Evolutionary conservation across 2,888 invertebrate species (phyloP), one percentile per base, ranked within the genome.

Genomic region (Diplazon laetatorius): DNA sequence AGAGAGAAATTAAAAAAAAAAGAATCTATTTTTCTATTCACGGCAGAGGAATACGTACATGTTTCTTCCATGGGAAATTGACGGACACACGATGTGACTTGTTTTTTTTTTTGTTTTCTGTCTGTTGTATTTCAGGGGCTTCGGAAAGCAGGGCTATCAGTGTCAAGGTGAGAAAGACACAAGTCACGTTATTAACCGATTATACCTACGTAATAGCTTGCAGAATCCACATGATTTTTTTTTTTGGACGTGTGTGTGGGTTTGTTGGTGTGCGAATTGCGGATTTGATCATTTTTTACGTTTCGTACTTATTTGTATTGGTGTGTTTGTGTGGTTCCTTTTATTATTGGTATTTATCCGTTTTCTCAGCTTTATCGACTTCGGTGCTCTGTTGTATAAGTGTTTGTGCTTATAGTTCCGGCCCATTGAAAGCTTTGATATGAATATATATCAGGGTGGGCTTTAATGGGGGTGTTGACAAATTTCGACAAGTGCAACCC

Each of bases 111-210:
- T 55, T 55, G 89, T 90, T 89, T 90, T 78, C 90, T 91, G 91
- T 91, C 90, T 91, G 90, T 91, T 91, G 88, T 89, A 91, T 95
- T 95, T 91, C 95, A 97, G 97, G 97, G 97, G 97, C 92, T 94
- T 98, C 92, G 98, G 97, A 91, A 98, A 97, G 93, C 98, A 98
- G 94, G 98, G 98, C 92, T 98, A 98, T 94, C 98, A 98, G 92
- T 98, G 98, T 93, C 98, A 98, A 97, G 97, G 97, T 97, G 94
- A 91, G 91, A 87, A 89, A 89, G 91, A 90, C 91, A 91, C 90
- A 90, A 88, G 82, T 90, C 90, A 90, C 89, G 88, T 90, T 91
- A 89, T 89, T 89, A 89, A 89, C 89, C 85, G 85, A 89, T 85
- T 88, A 84, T 76, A 79, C 78, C 80, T 74, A 66, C 74, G 65